Conservation (phyloP, 2,888 invertebrate species). For the Eudasyphora cyanicolor region DNA sequence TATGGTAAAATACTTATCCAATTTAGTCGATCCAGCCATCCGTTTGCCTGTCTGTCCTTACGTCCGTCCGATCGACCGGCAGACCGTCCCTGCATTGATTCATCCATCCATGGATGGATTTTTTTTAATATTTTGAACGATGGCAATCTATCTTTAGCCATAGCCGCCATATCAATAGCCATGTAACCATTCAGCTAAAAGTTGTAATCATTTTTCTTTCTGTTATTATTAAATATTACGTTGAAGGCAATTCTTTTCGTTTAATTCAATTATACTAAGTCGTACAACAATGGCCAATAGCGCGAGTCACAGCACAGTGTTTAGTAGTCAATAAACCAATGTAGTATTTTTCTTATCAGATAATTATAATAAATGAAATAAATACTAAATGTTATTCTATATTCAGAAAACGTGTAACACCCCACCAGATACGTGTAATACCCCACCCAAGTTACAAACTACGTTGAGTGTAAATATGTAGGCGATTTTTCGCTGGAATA, state of each 20-base stretch:
- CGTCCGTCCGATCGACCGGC: background rate
- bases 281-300: background rate
- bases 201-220: conserved; percentile 26
- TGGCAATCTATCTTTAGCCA: background rate
- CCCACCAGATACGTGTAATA: too few species aligned
- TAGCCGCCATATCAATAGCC: background rate
- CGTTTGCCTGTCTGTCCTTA: background rate
- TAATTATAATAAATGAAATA: too few species aligned
- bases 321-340: too few species aligned
- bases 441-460: too few species aligned
- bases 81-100: background rate
- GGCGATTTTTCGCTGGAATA: background rate
- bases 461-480: background rate
- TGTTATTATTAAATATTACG: conserved; percentile 44
- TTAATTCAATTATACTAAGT: conserved; percentile 54
- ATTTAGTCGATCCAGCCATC: background rate
- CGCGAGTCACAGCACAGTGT: too few species aligned
- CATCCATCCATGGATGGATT: conserved; percentile 3
- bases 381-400: too few species aligned
- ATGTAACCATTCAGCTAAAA: conserved; percentile 34
- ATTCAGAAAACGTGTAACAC: too few species aligned
- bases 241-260: conserved; percentile 53
- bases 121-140: background rate
- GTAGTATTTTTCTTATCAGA: too few species aligned
- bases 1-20: too few species aligned